Evolutionary conservation across 1,140 invertebrate genomes (phyloP), one percentile per base, ranked within the genome.

Genomic region (Drosophila rhopaloa): DNA sequence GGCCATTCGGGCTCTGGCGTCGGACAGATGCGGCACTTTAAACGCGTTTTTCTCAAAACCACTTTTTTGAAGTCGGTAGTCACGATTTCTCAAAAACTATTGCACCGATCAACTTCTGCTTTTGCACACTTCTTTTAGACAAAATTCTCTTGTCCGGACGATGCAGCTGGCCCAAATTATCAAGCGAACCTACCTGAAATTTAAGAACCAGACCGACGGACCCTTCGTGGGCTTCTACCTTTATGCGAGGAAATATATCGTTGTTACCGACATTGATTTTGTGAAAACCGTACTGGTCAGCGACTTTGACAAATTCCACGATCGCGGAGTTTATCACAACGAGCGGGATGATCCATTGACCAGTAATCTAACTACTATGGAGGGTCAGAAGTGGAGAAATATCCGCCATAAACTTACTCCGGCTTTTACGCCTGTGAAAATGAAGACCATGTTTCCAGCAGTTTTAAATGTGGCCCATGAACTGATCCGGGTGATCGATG

Each of bases 341-440:
- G 92, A 93, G 11, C 76, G 92, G 24, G 81, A 79, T 14, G 93
- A 95, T 77, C 94, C 93, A 0, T 50, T 94, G 7, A 92, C 93
- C 6, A 79, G 65, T 0, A 92, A 94, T 61, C 58, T 94, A 1
- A 93, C 93, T 10, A 72, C 90, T 5, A 71, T 93, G 0, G 92
- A 93, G 58, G 93, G 92, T 0, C 72, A 92, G 66, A 92, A 90
- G 19, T 95, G 95, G 95, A 93, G 92, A 63, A 75, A 92, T 6
- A 79, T 95, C 5, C 90, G 95, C 14, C 91, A 73, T 0, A 94
- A 94, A 61, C 62, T 95, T 0, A 93, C 93, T 0, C 94, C 94
- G 1, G 93, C 93, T 1, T 95, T 95, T 67, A 94, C 94, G 0
- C 91, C 94, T 0, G 93, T 91, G 3, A 95, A 94, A 84, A 90